phyloP scores from a whole-genome alignment of 2,113 vertebrate species.

The Nerophis ophidion region DNA sequence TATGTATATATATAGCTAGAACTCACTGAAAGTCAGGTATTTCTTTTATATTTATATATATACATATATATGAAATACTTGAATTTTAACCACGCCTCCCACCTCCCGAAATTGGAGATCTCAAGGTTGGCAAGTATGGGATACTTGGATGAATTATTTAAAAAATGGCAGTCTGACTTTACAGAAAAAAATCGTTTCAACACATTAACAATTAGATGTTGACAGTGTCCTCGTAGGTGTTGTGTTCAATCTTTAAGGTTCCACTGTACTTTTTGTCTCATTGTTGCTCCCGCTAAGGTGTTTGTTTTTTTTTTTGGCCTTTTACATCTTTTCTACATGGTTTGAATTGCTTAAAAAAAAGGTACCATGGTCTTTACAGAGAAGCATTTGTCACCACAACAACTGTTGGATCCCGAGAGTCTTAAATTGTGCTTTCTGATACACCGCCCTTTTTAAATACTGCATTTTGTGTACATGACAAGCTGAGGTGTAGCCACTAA shows the following conservation, averaged over 20 bases:
- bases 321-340: neutral
- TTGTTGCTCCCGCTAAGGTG: neutral
- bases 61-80: no score
- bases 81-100: no score
- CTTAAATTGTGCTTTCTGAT: conserved; percentile 74
- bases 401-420: conserved; percentile 65
- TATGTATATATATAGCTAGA: no score
- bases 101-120: no score
- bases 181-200: no score
- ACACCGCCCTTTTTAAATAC: conserved; percentile 18
- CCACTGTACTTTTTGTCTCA: neutral
- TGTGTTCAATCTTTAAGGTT: neutral
- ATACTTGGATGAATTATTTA: no score
- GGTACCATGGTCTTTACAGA: neutral
- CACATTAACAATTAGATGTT: no score
- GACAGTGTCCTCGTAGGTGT: no score
- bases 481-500: conserved; percentile 18
- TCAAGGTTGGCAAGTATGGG: no score
- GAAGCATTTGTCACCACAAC: neutral
- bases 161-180: no score
- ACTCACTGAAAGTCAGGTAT: no score
- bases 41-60: no score
- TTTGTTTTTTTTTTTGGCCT: neutral
- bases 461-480: conserved; percentile 30
- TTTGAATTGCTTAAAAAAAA: neutral